Conservation (phyloP, 2,888 invertebrate genomes). For the Hipparchia semele region DNA sequence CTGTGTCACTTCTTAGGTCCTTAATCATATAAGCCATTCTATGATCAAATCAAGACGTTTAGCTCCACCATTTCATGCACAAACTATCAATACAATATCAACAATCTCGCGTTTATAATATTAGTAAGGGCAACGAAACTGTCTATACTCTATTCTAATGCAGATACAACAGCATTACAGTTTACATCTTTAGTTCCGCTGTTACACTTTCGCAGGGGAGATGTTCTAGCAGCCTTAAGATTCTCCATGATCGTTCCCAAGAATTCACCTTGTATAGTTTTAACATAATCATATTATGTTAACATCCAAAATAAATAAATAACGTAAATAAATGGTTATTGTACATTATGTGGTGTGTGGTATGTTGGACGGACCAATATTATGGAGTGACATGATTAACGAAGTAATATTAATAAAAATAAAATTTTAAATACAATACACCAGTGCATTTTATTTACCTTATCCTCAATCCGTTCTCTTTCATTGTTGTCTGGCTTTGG, state of each 20-base stretch:
- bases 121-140: too few relatives aligned
- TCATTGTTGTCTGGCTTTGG: not conserved
- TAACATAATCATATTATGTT: slow-evolving; percentile 7
- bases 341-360: slow-evolving; percentile 46
- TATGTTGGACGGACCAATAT: slow-evolving; percentile 66
- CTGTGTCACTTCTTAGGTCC: too few relatives aligned
- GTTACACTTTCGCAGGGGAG: too few relatives aligned
- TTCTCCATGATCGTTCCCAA: not conserved
- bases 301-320: slow-evolving; percentile 7
- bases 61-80: too few relatives aligned
- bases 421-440: slow-evolving; percentile 53
- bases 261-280: not conserved
- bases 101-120: too few relatives aligned
- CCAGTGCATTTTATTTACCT: slow-evolving; percentile 43
- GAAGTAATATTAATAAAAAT: slow-evolving; percentile 52
- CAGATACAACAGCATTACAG: too few relatives aligned
- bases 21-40: too few relatives aligned
- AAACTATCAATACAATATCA: too few relatives aligned
- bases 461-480: not conserved
- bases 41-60: too few relatives aligned
- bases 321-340: slow-evolving; percentile 32
- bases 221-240: too few relatives aligned
- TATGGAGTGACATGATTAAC: slow-evolving; percentile 48
- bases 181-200: too few relatives aligned
- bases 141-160: too few relatives aligned